Evolutionary conservation across 2,888 invertebrate genomes (phyloP), one percentile per base, ranked within the genome.

Genomic region (Rhamnusium bicolor): DNA sequence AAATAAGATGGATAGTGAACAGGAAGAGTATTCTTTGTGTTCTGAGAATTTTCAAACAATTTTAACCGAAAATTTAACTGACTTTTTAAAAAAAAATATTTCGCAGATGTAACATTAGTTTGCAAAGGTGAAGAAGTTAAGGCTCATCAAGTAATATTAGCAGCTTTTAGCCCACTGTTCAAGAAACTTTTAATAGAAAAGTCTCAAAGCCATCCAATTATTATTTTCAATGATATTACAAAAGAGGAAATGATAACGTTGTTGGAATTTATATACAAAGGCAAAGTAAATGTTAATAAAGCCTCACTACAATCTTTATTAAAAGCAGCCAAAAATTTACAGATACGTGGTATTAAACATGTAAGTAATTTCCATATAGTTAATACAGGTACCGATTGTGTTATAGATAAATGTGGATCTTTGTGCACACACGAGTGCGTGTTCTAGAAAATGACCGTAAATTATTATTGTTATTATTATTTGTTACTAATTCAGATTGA

Each of bases 191-290:
- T 65, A 2, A n/a, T 51, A 2, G 32, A 16, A 10, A 27, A 29
- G 6, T 14, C 24, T 2, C 27, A 65, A 3, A 27, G 10, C 12
- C 21, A 53, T n/a, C 53, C 53, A 10, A 27, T 18, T 12, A 1
- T 65, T 53, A 14, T 65, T 53, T 53, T 65, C 5, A 0, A 16
- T 10, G 65, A 65, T 32, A 51, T 65, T 18, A n/a, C 53, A 0
- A 49, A 53, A 51, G n/a, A 19, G 12, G 18, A 49, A 14, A 51
- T 65, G 29, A 8, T 12, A 5, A 1, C 10, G 1, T 1, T 65
- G 53, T 7, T 65, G 12, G 29, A 65, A 18, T 65, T 32, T 29
- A 32, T 65, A 6, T 65, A 65, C 16, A 29, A 32, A 29, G 65
- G 65, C 12, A 51, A 10, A 6, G 18, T 49, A 10, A 47, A 51